Base-by-base conservation (phyloP, 2,113 vertebrate species). In the Ameiurus melas region DNA sequence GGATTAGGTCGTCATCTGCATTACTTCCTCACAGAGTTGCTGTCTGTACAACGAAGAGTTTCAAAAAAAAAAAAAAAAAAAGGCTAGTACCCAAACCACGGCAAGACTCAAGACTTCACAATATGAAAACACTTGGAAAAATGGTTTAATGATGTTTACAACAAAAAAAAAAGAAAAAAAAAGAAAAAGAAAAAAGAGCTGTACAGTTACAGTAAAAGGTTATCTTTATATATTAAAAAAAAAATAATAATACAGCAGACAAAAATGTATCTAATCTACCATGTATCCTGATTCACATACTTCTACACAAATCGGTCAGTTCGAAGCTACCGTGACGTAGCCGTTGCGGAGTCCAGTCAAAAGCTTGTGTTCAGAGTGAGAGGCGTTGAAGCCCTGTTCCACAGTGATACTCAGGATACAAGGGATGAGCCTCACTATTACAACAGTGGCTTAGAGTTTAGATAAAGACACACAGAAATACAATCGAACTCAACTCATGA, bases 231-330 rank as follows among this genome's bases (percentile, higher is more conserved):
- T 97, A 94, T 94, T 93, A 94, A 89, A 91, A 89, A 97, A 98
- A 98, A n/a, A n/a, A n/a, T n/a, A n/a, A n/a, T n/a, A n/a, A 98
- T 98, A 99, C 98, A 99, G 98, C 98, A 99, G 98, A 99, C 97
- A 98, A 85, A 85, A 98, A 99, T 97, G 97, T 97, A 97, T 98
- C 97, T 97, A 97, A 97, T 95, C 97, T 97, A 98, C 95, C 95
- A 97, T 96, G 97, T 96, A 97, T 97, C 97, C 97, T 95, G 97
- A 97, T 96, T 97, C 97, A 98, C 97, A 96, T 96, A 96, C 96
- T 97, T 93, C 97, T 96, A 97, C 95, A 96, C 96, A 97, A 97
- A 95, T 96, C 96, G 95, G 96, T 97, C 96, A 96, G 95, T 95
- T 96, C 96, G 94, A 93, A 79, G 93, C 94, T 92, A 62, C 94